Evolutionary conservation across 53 echinoderm and acorn worm species (phyloP).

Genomic region (Pentamera pediparva): DNA sequence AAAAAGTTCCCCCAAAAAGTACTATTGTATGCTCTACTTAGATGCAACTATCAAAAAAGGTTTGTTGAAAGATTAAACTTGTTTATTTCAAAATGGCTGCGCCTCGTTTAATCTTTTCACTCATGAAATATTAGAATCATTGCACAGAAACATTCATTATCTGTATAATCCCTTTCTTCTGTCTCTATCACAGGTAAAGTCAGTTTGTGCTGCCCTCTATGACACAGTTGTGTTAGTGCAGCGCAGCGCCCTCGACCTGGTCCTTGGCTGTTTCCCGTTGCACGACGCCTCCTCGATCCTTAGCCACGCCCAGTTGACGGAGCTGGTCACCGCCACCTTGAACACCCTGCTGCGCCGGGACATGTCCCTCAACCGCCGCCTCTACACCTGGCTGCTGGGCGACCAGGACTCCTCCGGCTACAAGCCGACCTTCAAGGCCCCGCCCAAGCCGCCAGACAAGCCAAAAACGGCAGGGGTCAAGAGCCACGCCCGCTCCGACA

Average conservation of each 20-base stretch:
- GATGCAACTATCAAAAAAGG: too few relatives aligned
- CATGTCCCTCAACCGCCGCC: conserved; percentile 93
- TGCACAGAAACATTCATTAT: too few relatives aligned
- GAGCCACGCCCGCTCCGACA: conserved; percentile 44
- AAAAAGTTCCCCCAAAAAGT: too few relatives aligned
- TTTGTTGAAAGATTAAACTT: too few relatives aligned
- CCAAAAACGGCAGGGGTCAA: background rate
- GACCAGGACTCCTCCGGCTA: conserved; percentile 32
- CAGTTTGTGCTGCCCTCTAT: conserved; percentile 74
- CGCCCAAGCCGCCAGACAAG: too few relatives aligned
- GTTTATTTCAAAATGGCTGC: too few relatives aligned
- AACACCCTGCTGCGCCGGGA: conserved; percentile 84
- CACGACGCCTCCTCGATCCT: conserved; percentile 43
- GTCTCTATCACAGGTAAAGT: conserved; percentile 58
- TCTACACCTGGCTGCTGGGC: conserved; percentile 90
- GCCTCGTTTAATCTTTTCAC: too few relatives aligned
- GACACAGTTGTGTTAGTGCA: conserved; percentile 88
- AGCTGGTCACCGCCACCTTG: conserved; percentile 70
- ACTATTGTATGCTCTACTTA: too few relatives aligned
- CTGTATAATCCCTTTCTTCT: too few relatives aligned
- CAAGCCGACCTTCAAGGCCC: background rate
- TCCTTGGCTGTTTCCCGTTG: conserved; percentile 80
- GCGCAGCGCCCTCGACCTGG: conserved; percentile 76
- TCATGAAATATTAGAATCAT: too few relatives aligned
- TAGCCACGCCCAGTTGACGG: conserved; percentile 43